Conservation (phyloP, 2,797 vertebrate genomes). For the Hirundo rustica region DNA sequence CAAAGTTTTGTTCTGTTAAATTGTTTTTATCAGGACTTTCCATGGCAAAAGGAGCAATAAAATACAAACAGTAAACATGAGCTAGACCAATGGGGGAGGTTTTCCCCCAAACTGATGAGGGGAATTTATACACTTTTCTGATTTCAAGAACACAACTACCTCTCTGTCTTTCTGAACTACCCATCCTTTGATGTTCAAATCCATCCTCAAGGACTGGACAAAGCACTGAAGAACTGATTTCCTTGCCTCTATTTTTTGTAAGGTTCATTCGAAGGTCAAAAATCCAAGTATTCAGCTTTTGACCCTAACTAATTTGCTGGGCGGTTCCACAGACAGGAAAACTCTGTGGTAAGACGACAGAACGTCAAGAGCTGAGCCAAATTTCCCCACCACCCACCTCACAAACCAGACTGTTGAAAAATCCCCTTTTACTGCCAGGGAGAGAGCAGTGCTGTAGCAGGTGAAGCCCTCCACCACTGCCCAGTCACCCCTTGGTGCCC, state of each 20-base stretch:
- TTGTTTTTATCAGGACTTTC: neutral
- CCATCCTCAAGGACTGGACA: conserved; percentile 64
- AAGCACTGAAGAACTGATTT: conserved; percentile 36
- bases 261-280: conserved; percentile 79
- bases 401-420: neutral
- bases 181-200: conserved; percentile 66
- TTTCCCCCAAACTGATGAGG: neutral
- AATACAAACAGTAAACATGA: neutral
- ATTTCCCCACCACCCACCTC: neutral
- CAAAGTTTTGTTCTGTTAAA: neutral
- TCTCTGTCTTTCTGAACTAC: conserved; percentile 40
- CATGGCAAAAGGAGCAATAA: neutral
- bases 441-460: neutral
- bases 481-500: neutral
- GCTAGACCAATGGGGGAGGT: neutral
- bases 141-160: neutral
- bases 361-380: neutral
- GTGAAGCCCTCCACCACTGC: conserved; percentile 11
- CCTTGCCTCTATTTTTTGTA: conserved; percentile 41
- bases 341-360: neutral
- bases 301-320: conserved; percentile 54
- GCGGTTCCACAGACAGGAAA: neutral
- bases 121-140: neutral
- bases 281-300: conserved; percentile 54
- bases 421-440: neutral